Evolutionary conservation across 2,113 vertebrate species (phyloP).

Genomic region (Tauraco erythrolophus): DNA sequence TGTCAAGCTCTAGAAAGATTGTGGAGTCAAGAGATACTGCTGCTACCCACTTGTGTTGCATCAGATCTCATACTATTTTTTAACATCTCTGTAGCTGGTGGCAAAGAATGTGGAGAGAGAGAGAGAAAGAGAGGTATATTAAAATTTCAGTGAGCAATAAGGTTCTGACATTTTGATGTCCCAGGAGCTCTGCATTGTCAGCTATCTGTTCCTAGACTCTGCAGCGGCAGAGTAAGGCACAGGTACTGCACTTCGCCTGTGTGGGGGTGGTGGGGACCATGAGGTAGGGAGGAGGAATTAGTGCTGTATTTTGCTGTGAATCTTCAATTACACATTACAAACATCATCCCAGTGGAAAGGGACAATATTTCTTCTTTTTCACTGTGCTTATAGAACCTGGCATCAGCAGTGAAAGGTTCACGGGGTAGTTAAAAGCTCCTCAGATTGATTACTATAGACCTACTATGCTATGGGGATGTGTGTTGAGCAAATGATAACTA

Average conservation of each 20-base stretch:
- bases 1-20: conserved; percentile 25
- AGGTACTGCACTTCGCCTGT: neutral
- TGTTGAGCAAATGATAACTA: neutral
- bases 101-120: neutral
- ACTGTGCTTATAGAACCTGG: neutral
- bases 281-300: neutral
- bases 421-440: neutral
- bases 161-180: neutral
- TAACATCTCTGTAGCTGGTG: neutral
- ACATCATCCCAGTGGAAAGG: neutral
- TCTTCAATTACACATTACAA: neutral
- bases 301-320: neutral
- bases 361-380: neutral
- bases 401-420: neutral
- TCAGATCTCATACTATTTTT: conserved; percentile 46
- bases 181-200: neutral
- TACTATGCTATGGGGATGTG: neutral
- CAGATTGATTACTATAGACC: neutral
- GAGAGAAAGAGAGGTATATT: neutral
- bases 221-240: neutral
- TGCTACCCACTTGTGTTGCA: conserved; percentile 42
- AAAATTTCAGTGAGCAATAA: neutral
- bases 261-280: neutral
- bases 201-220: neutral
- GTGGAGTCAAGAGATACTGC: conserved; percentile 36